phyloP scores from a whole-genome alignment of 2,888 invertebrate genomes.

The Lucinisca nassula region DNA sequence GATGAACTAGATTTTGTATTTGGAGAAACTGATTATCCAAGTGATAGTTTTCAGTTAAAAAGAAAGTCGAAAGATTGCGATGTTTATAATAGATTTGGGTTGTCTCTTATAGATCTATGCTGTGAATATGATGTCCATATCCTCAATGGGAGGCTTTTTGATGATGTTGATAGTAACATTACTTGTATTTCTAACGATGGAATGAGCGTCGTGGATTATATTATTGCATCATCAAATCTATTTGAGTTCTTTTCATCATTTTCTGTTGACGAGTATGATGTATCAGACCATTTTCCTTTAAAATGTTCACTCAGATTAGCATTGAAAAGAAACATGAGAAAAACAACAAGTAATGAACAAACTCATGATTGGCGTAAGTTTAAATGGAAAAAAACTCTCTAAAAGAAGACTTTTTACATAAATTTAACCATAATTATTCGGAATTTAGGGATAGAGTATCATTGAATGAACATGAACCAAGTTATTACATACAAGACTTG shows the following conservation, averaged over 20 bases:
- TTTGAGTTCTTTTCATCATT: constrained; percentile 21
- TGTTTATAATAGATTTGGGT: constrained; percentile 37
- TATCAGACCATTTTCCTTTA: constrained; percentile 37
- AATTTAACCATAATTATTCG: neutral
- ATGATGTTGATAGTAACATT: constrained; percentile 23
- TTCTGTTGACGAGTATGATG: constrained; percentile 3
- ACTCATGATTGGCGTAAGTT: neutral
- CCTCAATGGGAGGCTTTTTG: constrained; percentile 30
- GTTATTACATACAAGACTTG: neutral
- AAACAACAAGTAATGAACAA: no score
- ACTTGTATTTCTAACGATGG: constrained; percentile 38
- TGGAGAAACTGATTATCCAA: constrained; percentile 15
- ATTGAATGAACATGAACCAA: neutral
- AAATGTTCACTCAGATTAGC: neutral
- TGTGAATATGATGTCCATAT: constrained; percentile 35
- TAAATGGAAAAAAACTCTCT: constrained; percentile 3
- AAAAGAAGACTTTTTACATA: neutral
- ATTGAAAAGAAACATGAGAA: neutral
- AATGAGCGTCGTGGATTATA: constrained; percentile 43
- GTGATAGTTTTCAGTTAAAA: constrained; percentile 15
- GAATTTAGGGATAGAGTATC: neutral
- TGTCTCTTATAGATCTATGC: constrained; percentile 40
- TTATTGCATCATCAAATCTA: no score
- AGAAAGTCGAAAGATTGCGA: constrained; percentile 22
- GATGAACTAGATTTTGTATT: constrained; percentile 37